Percentiles rank a stretch among this genome's conserved stretches.
Evolutionary conservation across 1,140 invertebrate genomes (phyloP).

Genomic region (Phenacoccus solenopsis): DNA sequence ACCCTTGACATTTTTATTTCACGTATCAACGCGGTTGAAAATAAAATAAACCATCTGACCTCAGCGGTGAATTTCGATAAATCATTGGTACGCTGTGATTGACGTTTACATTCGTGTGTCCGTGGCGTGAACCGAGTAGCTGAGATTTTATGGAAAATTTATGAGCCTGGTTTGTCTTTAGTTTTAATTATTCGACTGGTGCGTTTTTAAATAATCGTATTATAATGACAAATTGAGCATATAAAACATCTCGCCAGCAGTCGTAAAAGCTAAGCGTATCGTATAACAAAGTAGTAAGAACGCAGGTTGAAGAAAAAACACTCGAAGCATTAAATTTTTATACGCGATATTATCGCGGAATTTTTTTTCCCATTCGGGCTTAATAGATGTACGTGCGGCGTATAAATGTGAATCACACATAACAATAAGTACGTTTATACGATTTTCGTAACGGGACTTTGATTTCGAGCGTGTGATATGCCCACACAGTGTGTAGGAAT

Average conservation of each 20-base stretch:
- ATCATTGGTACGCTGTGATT: too few relatives aligned
- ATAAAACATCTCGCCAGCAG: too few relatives aligned
- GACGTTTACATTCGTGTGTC: too few relatives aligned
- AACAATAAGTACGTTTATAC: background rate
- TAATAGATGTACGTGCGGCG: slow-evolving; percentile 1
- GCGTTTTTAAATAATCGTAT: too few relatives aligned
- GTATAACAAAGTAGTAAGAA: background rate
- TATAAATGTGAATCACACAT: slow-evolving; percentile 3
- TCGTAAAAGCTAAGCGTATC: too few relatives aligned
- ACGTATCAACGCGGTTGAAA: background rate
- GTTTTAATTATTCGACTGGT: too few relatives aligned
- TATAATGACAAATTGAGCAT: too few relatives aligned
- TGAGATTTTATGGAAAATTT: too few relatives aligned
- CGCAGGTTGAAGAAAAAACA: background rate
- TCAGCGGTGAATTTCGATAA: background rate
- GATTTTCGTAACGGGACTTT: slow-evolving; percentile 1
- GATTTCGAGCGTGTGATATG: background rate
- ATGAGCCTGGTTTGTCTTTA: too few relatives aligned
- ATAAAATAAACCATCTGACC: background rate
- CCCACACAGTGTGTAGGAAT: background rate
- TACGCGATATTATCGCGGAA: background rate
- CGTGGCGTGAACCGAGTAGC: too few relatives aligned
- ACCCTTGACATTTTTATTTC: background rate
- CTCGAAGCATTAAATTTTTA: background rate
- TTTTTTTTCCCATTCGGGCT: background rate